These are phyloP conservation scores for Odobenus rosmarus DNA, from an alignment of 2,113 vertebrate species.

Conservation along the genomic window DNA sequence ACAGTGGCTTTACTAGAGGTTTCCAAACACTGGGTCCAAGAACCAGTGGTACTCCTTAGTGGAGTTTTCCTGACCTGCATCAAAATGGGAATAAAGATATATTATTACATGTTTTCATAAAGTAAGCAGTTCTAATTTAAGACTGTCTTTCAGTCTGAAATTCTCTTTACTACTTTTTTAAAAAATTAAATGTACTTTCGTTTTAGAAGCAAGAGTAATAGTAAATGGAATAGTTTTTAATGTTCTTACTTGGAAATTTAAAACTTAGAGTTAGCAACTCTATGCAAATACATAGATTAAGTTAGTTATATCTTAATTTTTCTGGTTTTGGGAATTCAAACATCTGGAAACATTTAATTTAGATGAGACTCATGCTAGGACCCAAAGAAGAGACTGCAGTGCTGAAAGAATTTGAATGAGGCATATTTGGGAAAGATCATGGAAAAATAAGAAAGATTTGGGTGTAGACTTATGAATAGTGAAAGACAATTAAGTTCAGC, in stretches of 20 bases:
- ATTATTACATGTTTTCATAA: constrained; percentile 22
- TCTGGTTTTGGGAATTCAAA: constrained; percentile 46
- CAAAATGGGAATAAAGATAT: background rate
- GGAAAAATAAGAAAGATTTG: constrained; percentile 52
- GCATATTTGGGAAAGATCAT: constrained; percentile 50
- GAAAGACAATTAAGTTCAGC: constrained; percentile 41
- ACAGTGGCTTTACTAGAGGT: background rate
- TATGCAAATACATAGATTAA: constrained; percentile 16
- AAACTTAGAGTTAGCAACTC: constrained; percentile 10
- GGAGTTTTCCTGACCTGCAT: constrained; percentile 23
- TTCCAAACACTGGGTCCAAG: constrained; percentile 10
- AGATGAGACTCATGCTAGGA: constrained; percentile 29
- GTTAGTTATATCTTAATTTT: constrained; percentile 45
- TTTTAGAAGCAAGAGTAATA: constrained; percentile 43
- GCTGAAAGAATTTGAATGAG: constrained; percentile 56
- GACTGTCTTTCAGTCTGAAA: background rate
- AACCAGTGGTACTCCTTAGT: constrained; percentile 19
- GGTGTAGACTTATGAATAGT: constrained; percentile 31
- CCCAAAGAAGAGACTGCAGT: constrained; percentile 24
- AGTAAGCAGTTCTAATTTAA: constrained; percentile 41
- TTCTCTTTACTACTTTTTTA: constrained; percentile 33
- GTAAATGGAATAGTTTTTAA: background rate
- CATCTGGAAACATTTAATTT: constrained; percentile 61
- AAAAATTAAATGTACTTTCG: background rate
- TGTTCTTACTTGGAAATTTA: constrained; percentile 40